Conservation (phyloP, 2,888 invertebrate species). For the Branchipolynoe longqiensis region DNA sequence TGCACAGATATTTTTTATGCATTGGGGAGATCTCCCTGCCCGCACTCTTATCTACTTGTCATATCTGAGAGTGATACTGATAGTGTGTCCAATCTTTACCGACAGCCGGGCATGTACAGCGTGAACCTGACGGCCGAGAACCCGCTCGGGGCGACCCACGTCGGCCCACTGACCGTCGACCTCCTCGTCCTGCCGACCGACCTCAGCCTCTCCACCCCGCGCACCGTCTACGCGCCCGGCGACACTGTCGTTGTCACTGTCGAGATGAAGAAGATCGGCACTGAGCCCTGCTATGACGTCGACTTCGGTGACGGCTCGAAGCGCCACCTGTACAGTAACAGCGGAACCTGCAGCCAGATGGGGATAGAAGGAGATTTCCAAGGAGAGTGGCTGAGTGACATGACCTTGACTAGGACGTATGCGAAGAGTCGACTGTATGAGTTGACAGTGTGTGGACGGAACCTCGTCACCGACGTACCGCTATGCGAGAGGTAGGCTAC, state of each 20-base stretch:
- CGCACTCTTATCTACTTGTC: too few species aligned
- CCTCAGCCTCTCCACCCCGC: conserved; percentile 65
- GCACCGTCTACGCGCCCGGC: conserved; percentile 61
- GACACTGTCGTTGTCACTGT: conserved; percentile 69
- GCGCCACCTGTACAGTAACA: neutral
- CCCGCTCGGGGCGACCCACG: conserved; percentile 60
- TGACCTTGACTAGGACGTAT: conserved; percentile 55
- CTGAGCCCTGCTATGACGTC: conserved; percentile 72
- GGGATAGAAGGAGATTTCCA: neutral
- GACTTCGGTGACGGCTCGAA: conserved; percentile 70
- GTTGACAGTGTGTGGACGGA: conserved; percentile 58
- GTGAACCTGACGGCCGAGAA: conserved; percentile 68
- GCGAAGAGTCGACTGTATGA: conserved; percentile 50
- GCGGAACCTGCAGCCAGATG: neutral
- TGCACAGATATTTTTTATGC: too few species aligned
- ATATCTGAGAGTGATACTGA: too few species aligned
- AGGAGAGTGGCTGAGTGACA: neutral
- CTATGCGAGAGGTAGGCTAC: neutral
- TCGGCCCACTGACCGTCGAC: conserved; percentile 51
- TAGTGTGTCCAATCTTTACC: too few species aligned
- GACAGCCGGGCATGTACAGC: conserved; percentile 67
- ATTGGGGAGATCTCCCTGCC: too few species aligned
- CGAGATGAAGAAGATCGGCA: conserved; percentile 69
- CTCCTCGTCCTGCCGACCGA: conserved; percentile 67
- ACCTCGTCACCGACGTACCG: conserved; percentile 39